Base-by-base conservation (phyloP, 1,140 invertebrate species). In the Octopus bimaculoides region DNA sequence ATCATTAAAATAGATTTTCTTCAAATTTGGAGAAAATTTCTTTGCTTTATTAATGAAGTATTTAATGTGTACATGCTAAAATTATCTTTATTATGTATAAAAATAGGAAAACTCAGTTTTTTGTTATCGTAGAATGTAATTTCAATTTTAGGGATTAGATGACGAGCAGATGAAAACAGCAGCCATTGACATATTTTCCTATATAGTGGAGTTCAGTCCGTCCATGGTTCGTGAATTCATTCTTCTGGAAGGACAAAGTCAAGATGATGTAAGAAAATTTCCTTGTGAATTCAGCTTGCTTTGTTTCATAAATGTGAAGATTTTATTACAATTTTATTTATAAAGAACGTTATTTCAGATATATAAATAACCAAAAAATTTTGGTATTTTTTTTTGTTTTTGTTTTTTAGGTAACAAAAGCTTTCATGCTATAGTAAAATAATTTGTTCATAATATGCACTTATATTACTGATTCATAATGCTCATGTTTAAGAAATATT, bases 171-270 rank as follows among this genome's bases (percentile, higher is more conserved):
- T 97, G 54, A 98, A 98, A 92, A 94, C 95, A 86, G 96, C 97
- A 81, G 89, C 97, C 85, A 97, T 99, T 88, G 98, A 99, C 90
- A 98, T 99, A 88, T 93, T 99, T 77, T 97, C 96, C 66, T 98
- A 97, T 88, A 97, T 99, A 89, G 97, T 99, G 77, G 98, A 99
- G 89, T 98, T 96, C 91, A 98, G 96, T 87, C 97, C 98, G 79
- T 97, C 97, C 84, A 96, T 99, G 86, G 96, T 99, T 55, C 92
- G 98, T 82, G 98, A 99, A 88, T 99, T 98, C 90, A 97, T 97
- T 77, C 90, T 98, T 78, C 95, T 97, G 87, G 96, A 98, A 91
- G 95, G 94, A 86, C 96, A 94, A 84, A 94, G 93, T 77, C 86
- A 90, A 78, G 95, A 97, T 91, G 95, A 96, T 92, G 95, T 95